Base-by-base conservation (phyloP, 2,888 invertebrate species). In the Cartodere bifasciata region DNA sequence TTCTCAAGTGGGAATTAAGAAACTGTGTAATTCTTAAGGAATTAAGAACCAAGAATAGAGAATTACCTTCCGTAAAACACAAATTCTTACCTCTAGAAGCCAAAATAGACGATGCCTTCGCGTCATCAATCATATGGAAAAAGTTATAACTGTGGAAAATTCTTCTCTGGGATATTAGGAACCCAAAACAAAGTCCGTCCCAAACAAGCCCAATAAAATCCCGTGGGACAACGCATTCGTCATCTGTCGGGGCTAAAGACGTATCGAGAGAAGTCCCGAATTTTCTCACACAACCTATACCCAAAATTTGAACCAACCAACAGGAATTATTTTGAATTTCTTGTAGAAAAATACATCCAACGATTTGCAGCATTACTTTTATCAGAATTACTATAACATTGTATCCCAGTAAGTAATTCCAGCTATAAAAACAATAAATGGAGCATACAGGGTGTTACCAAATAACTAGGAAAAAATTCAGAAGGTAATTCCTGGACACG, bases 111-210 rank as follows among this genome's bases (percentile, higher is more conserved):
- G 94, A 92, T 2, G 95, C 94, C 62, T 90, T 85, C 27, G 92
- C 84, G 56, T 97, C 97, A 52, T 87, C 83, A 17, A 97, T 83
- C 40, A 97, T 84, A 58, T 97, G 87, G 53, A 91, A 86, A 68
- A 99, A 99, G 62, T 97, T 95, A 61, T 88, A 88, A 44, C 91
- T 92, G 49, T 82, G 80, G 64, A 95, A 95, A 31, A 97, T 71
- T 41, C 97, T 69, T 46, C 86, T 69, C 59, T 97, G 95, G 36
- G 95, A 65, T 31, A 99, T 68, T 5, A 99, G 70, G 57, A 94
- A 92, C 0, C 78, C 82, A 55, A 99, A 94, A 53, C 95, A 95
- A 24, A 92, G 69, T 2, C 85, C 84, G 55, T 98, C 98, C 91
- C 94, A 97, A 3, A 86, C 77, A 39, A 97, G 68, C 0, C 88